phyloP scores from a whole-genome alignment of 2,888 invertebrate species.

The Omphaloscelis lunosa region DNA sequence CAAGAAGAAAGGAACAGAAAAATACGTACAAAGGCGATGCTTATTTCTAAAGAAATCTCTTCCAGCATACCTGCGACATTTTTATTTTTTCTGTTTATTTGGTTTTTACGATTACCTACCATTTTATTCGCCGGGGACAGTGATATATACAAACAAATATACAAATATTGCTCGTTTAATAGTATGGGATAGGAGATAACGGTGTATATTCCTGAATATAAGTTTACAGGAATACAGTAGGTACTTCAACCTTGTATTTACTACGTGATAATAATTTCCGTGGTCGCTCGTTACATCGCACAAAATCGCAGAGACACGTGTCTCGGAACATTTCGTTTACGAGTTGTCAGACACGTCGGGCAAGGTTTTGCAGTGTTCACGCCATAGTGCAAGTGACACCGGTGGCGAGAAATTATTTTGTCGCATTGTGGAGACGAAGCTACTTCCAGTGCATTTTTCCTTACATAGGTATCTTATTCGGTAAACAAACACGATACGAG shows the following conservation, averaged over 20 bases:
- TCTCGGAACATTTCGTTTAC: constrained; percentile 23
- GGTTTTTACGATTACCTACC: too few species aligned
- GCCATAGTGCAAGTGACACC: constrained; percentile 32
- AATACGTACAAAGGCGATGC: too few species aligned
- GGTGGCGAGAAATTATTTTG: constrained; percentile 20
- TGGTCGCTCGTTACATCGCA: too few species aligned
- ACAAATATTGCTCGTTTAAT: too few species aligned
- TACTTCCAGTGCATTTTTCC: not conserved
- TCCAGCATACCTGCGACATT: too few species aligned
- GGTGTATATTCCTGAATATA: not conserved
- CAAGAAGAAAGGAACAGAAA: too few species aligned
- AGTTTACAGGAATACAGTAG: not conserved
- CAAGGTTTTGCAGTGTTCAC: constrained; percentile 6
- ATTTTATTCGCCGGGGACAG: too few species aligned
- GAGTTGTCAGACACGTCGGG: constrained; percentile 15
- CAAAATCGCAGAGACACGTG: constrained; percentile 3
- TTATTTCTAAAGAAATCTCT: too few species aligned
- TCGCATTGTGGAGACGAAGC: not conserved
- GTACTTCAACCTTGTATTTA: not conserved
- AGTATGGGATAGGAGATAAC: too few species aligned
- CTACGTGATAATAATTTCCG: not conserved
- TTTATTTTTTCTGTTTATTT: too few species aligned
- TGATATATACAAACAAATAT: too few species aligned
- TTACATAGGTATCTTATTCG: not conserved
- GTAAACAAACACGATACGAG: not conserved